Evolutionary conservation across 2,113 vertebrate genomes (phyloP), one percentile per base, ranked within the genome.

Genomic region (Ptychochromis oligacanthus): DNA sequence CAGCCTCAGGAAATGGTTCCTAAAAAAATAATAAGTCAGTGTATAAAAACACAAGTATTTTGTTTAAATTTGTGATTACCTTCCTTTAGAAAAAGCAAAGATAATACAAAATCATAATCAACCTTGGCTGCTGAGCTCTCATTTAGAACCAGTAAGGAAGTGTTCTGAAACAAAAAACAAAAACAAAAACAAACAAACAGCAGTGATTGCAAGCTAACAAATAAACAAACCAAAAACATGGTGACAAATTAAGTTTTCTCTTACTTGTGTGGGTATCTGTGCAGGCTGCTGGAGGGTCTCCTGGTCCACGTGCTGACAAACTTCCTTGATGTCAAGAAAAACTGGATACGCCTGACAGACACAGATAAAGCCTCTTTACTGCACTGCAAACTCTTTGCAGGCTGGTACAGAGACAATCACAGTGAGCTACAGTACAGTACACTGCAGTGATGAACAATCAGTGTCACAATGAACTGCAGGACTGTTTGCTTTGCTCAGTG

Each of bases 281-380:
- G 61, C 55, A 8, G 84, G 49, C 54, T 85, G 56, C 28, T 83
- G 59, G 5, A 34, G n/a, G 5, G 59, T 60, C 64, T 87, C 80
- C 14, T 28, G 79, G 7, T 88, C 55, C 26, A 78, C 54, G 46
- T 20, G 36, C 75, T 89, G 81, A 60, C 85, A 93, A 40, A 93
- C 81, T 28, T 93, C 83, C 59, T 15, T 79, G 40, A 95, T 92
- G 82, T 94, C 93, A 8, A 56, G 58, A 31, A 94, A 80, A 17
- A 94, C 93, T 1, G 95, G 92, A 74, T 92, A 88, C 26, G 93
- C 95, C 95, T 95, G 77, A 43, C 28, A 34, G 17, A 75, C 12
- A 85, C 13, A 79, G 40, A 83, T 10, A 14, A 80, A 77, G 62
- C 11, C 22, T 77, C 2, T 54, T n/a, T 20, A 55, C 56, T 60